Evolutionary conservation across 2,797 vertebrate species (phyloP), one percentile per base, ranked within the genome.

Genomic region (Anableps anableps): DNA sequence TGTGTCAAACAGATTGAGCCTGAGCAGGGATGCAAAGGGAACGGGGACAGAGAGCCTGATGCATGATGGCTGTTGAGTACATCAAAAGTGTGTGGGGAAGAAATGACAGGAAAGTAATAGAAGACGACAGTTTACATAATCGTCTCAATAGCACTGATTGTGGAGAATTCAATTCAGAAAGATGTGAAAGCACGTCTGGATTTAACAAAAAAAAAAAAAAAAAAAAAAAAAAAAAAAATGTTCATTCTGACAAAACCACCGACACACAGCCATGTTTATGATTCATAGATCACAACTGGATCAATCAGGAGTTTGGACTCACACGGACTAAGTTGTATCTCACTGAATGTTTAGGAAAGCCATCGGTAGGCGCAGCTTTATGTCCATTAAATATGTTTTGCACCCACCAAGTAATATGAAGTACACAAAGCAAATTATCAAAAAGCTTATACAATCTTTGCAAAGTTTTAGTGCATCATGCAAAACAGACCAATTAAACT

Each of bases 1-100:
- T 84, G 85, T 92, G 93, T 93, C 94, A 94, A 93, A 94, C 88
- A 93, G 91, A 93, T 94, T 91, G 93, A 93, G 93, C 83, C 85
- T 77, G 83, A 91, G 89, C 85, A 78, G 79, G 83, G 91, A 85
- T 89, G 80, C 80, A 89, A 89, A 88, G 80, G 87, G 85, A 87
- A 87, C 51, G 50, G 77, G 88, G 83, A 86, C 36, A 83, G 31
- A 64, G 87, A 88, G 90, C 87, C 83, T 81, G 86, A 90, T 88
- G 84, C 82, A 83, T 84, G 86, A 86, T 91, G 85, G 83, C 79
- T 86, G 85, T 85, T 68, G 84, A 89, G 81, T 75, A 64, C 76
- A 82, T 77, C 74, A 71, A 82, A 77, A 82, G 84, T 79, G 86
- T 88, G 82, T 80, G 80, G 87, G 83, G 60, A 83, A 77, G 88